A percentile compares a stretch with the other conserved stretches of the same genome.
Evolutionary conservation across 2,113 vertebrate genomes (phyloP).

Genomic region (Odobenus rosmarus): DNA sequence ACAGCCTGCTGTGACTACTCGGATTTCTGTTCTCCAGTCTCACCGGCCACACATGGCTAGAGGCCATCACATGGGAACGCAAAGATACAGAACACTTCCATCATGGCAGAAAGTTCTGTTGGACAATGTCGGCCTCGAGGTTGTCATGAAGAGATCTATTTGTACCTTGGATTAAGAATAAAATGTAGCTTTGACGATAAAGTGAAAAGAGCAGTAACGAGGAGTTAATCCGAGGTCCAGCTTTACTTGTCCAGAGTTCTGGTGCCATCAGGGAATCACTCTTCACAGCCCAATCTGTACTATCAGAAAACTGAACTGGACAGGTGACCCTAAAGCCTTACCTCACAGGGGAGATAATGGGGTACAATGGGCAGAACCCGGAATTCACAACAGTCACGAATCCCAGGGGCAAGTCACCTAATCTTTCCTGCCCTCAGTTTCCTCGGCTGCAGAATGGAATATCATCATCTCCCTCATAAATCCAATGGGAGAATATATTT

Average conservation of each 20-base stretch:
- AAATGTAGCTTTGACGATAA: background rate
- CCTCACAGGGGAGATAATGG: background rate
- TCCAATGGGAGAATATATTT: background rate
- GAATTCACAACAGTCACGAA: background rate
- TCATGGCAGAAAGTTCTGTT: background rate
- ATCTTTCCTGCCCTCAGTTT: background rate
- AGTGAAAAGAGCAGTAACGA: slow-evolving; percentile 2
- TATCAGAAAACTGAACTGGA: background rate
- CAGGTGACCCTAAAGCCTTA: background rate
- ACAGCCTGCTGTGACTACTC: background rate
- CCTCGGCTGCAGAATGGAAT: background rate
- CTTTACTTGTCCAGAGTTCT: background rate
- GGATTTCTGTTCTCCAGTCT: background rate
- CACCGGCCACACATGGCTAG: background rate
- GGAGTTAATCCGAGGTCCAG: background rate
- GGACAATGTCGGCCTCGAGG: background rate
- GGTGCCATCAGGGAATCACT: background rate
- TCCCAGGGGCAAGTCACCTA: background rate
- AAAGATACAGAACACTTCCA: background rate
- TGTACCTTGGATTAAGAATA: background rate
- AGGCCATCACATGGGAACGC: background rate
- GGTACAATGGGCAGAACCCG: fast-evolving
- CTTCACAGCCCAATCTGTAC: background rate
- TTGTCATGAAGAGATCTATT: background rate
- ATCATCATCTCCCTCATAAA: background rate